These are phyloP conservation scores for Drosophila bocki DNA, from an alignment of 1,140 invertebrate genomes.

Conservation along the genomic window DNA sequence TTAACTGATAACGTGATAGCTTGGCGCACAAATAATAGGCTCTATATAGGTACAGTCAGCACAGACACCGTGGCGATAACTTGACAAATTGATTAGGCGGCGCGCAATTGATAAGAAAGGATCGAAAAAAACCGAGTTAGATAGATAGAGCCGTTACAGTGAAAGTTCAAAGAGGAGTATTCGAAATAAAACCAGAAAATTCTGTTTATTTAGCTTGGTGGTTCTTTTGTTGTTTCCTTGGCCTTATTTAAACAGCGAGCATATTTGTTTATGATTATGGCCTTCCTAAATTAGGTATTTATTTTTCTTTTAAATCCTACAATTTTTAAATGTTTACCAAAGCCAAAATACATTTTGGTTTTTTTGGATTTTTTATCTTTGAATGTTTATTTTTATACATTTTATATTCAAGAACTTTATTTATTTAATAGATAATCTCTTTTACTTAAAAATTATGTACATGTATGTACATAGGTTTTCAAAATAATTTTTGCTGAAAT, in stretches of 20 bases:
- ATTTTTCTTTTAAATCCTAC: constrained; percentile 1
- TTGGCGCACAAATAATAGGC: constrained; percentile 31
- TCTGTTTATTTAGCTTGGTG: constrained; percentile 8
- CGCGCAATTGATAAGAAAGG: constrained; percentile 18
- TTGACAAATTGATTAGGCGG: constrained; percentile 56
- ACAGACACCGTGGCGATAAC: constrained; percentile 72
- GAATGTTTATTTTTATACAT: background rate
- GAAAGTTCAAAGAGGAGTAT: background rate
- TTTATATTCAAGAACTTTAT: background rate
- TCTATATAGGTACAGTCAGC: constrained; percentile 59
- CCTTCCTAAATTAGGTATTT: constrained; percentile 14
- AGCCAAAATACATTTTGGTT: background rate
- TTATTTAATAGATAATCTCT: background rate
- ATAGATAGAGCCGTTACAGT: background rate
- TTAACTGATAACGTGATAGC: constrained; percentile 47
- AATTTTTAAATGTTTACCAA: background rate
- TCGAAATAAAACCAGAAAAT: background rate
- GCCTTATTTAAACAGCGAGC: constrained; percentile 20
- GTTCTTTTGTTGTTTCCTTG: constrained; percentile 11
- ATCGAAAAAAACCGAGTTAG: background rate
- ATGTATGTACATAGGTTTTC: background rate
- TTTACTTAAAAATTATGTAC: background rate
- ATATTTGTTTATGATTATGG: constrained; percentile 25
- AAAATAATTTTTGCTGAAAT: background rate
- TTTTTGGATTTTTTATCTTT: constrained; percentile 3